A percentile compares a stretch with the other conserved stretches of the same genome.
Evolutionary conservation across 2,113 vertebrate genomes (phyloP).

Genomic region (Parotia lawesii): DNA sequence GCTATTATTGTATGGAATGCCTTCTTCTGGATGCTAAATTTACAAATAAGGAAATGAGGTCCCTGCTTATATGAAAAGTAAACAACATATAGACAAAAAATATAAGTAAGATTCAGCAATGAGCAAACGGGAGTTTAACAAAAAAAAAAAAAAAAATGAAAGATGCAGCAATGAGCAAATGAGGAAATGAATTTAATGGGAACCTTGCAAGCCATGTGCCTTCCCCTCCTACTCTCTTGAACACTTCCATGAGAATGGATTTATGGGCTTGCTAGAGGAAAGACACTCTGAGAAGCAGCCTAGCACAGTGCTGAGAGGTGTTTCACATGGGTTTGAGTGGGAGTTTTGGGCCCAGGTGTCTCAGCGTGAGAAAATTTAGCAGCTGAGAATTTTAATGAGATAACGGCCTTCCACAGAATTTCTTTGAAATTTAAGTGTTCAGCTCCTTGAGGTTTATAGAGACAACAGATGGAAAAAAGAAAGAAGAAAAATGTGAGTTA

Average conservation of each 20-base stretch:
- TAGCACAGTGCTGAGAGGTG: background rate
- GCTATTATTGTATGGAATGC: background rate
- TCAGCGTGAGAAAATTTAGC: background rate
- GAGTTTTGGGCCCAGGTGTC: background rate
- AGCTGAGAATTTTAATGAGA: background rate
- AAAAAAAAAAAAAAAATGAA: background rate
- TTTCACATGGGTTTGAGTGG: background rate
- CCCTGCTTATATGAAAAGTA: background rate
- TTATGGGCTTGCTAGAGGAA: background rate
- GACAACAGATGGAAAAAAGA: background rate
- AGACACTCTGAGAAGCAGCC: background rate
- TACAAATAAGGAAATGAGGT: background rate
- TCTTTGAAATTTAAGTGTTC: background rate
- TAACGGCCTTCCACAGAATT: background rate
- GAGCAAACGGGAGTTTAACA: accelerated
- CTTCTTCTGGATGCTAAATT: background rate
- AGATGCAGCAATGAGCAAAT: background rate
- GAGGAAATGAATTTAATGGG: background rate
- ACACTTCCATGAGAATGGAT: background rate
- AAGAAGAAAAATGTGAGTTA: background rate
- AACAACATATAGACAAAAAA: background rate
- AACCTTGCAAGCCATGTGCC: background rate
- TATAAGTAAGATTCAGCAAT: background rate
- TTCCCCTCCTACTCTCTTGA: background rate
- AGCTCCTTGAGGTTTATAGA: background rate